phyloP scores from a whole-genome alignment of 1,140 invertebrate species.

The Danaus plexippus region DNA sequence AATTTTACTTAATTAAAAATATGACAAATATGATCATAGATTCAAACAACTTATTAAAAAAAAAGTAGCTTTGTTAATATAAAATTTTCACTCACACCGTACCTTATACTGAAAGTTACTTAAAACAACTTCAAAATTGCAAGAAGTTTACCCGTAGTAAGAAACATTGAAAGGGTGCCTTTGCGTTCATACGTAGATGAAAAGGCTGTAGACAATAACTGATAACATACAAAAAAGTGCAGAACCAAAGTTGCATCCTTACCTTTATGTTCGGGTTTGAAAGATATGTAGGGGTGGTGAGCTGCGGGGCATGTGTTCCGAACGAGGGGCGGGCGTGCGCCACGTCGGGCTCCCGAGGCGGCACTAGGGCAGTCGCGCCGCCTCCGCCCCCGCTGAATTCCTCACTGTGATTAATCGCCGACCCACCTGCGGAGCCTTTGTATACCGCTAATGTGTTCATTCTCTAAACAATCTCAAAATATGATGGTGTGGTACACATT shows the following conservation, averaged over 20 bases:
- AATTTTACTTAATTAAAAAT: no score
- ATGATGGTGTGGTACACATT: constrained; percentile 8
- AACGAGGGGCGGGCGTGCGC: constrained; percentile 36
- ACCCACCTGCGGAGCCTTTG: constrained; percentile 67
- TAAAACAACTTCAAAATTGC: no score
- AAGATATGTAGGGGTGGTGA: constrained; percentile 10
- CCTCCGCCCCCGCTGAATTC: constrained; percentile 45
- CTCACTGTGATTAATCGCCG: constrained; percentile 60
- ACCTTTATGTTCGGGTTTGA: constrained; percentile 25
- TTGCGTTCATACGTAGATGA: no score
- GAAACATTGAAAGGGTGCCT: no score
- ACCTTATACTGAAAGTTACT: no score
- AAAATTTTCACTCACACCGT: no score
- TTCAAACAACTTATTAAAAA: no score
- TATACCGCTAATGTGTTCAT: constrained; percentile 57
- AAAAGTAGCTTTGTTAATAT: no score
- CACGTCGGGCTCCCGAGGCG: constrained; percentile 39
- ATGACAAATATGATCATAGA: no score
- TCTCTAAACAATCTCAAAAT: constrained; percentile 44
- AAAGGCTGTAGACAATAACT: no score
- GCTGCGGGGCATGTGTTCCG: constrained; percentile 24
- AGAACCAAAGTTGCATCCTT: constrained; percentile 9
- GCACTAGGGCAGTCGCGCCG: constrained; percentile 57
- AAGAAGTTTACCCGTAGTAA: no score
- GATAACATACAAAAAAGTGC: no score